Conservation (phyloP, 2,888 invertebrate species). For the Volucella inanis region DNA sequence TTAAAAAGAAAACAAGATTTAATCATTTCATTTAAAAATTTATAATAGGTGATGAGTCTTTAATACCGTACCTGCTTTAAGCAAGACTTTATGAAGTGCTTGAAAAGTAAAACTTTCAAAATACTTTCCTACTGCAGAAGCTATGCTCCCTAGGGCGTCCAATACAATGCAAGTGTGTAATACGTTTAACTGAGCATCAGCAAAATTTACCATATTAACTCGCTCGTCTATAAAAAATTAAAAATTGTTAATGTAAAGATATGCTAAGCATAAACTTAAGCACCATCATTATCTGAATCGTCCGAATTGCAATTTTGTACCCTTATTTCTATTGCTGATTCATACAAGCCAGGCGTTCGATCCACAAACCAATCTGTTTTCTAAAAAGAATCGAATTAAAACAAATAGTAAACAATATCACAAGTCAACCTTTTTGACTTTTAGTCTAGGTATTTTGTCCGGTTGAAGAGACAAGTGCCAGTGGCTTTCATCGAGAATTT, state of each 20-base stretch:
- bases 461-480: slow-evolving; percentile 81
- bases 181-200: slow-evolving; percentile 86
- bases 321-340: slow-evolving; percentile 82
- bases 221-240: slow-evolving; percentile 62
- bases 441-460: slow-evolving; percentile 78
- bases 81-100: slow-evolving; percentile 87
- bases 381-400: slow-evolving; percentile 69
- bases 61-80: slow-evolving; percentile 86
- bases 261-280: not conserved
- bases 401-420: not conserved
- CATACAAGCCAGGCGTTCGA: slow-evolving; percentile 82
- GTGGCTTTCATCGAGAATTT: slow-evolving; percentile 80
- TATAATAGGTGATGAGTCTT: not conserved
- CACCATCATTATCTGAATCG: slow-evolving; percentile 76
- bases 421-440: slow-evolving; percentile 78
- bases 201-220: slow-evolving; percentile 77
- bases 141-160: slow-evolving; percentile 88
- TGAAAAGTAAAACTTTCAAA: slow-evolving; percentile 87
- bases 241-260: not conserved
- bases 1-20: not conserved
- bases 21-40: not conserved
- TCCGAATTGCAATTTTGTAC: slow-evolving; percentile 80
- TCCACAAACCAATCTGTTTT: slow-evolving; percentile 80
- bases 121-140: slow-evolving; percentile 83
- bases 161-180: slow-evolving; percentile 87